A percentile compares a stretch with the other conserved stretches of the same genome.
phyloP scores from a whole-genome alignment of 2,888 invertebrate genomes.

The Bombylius major region DNA sequence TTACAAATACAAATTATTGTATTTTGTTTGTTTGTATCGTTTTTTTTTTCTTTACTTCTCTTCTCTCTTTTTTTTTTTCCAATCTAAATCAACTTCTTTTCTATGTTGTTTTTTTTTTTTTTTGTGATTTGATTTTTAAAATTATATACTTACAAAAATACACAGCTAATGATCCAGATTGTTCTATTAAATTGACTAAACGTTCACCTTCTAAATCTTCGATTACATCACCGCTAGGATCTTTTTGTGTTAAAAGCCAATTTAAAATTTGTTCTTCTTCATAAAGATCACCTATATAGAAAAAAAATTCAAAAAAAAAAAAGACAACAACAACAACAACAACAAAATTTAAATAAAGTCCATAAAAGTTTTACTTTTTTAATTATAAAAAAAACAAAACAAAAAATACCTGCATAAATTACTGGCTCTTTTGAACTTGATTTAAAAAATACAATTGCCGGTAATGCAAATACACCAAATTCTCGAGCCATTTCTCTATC shows the following conservation, averaged over 20 bases:
- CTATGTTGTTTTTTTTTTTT: not conserved
- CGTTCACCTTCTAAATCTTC: conserved; percentile 77
- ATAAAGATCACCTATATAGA: conserved; percentile 59
- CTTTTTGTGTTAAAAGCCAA: conserved; percentile 84
- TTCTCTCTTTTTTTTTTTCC: no score
- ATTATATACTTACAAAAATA: conserved; percentile 70
- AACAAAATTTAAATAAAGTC: not conserved
- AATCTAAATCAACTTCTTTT: no score
- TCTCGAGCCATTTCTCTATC: conserved; percentile 78
- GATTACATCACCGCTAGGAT: conserved; percentile 82
- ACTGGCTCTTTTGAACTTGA: conserved; percentile 78
- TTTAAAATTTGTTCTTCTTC: conserved; percentile 79
- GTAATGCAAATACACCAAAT: conserved; percentile 78
- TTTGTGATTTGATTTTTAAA: not conserved
- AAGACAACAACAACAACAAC: not conserved
- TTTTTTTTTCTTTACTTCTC: no score
- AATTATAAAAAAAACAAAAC: no score
- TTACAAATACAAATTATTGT: no score
- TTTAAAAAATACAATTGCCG: conserved; percentile 83
- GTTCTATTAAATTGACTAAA: conserved; percentile 59
- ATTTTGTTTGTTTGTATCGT: no score
- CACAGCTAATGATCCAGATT: conserved; percentile 71
- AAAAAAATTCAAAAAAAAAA: conserved; percentile 13
- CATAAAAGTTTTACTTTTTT: not conserved
- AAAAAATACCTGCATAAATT: conserved; percentile 64